Evolutionary conservation across 2,113 vertebrate genomes (phyloP).

Genomic region (Gobiocypris rarus): DNA sequence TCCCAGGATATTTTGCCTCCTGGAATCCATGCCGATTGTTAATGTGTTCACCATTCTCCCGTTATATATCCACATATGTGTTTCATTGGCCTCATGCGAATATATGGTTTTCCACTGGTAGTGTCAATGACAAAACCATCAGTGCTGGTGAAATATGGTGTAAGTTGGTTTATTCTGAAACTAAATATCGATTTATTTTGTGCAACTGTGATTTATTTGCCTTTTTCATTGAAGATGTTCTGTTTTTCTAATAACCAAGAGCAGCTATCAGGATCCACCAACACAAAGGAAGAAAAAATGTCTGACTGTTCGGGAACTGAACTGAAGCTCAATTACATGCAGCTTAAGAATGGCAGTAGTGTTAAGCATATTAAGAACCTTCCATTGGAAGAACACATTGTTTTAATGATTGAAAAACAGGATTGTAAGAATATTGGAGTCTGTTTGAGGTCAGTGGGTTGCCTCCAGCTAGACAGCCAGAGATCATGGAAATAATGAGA

Average conservation of each 20-base stretch:
- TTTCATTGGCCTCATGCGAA: slow-evolving; percentile 48
- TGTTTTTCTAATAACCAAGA: slow-evolving; percentile 31
- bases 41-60: slow-evolving; percentile 63
- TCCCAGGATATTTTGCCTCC: slow-evolving; percentile 15
- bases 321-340: slow-evolving; percentile 15
- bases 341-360: not conserved
- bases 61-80: slow-evolving; percentile 41
- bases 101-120: slow-evolving; percentile 44
- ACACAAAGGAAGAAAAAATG: slow-evolving; percentile 11
- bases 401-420: slow-evolving; percentile 36
- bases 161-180: not conserved
- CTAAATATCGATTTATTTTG: slow-evolving; percentile 37
- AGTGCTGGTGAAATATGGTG: slow-evolving; percentile 31
- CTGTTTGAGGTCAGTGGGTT: slow-evolving; percentile 39
- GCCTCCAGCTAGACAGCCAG: slow-evolving; percentile 24
- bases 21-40: slow-evolving; percentile 51
- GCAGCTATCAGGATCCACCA: slow-evolving; percentile 6
- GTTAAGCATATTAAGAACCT: slow-evolving; percentile 37
- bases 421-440: slow-evolving; percentile 30
- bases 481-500: slow-evolving; percentile 54
- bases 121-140: slow-evolving; percentile 39
- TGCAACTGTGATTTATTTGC: slow-evolving; percentile 36
- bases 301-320: slow-evolving; percentile 2
- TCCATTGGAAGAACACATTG: slow-evolving; percentile 26
- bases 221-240: slow-evolving; percentile 15